Conservation (phyloP, 2,888 invertebrate species). For the Cheilosia pagana region DNA sequence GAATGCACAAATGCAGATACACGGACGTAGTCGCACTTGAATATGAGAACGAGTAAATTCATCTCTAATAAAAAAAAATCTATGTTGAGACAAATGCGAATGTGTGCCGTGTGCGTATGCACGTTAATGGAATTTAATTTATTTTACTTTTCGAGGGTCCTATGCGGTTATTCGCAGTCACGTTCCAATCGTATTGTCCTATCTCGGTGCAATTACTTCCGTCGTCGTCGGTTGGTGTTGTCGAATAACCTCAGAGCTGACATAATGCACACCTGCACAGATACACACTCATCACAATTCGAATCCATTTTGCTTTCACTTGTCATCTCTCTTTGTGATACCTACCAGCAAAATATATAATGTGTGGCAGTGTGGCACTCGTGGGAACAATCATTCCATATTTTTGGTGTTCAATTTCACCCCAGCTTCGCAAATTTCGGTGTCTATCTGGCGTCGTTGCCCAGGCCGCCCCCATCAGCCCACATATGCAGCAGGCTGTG, state of each 20-base stretch:
- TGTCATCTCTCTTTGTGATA: conserved; percentile 39
- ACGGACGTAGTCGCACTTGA: not conserved
- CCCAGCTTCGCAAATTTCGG: conserved; percentile 18
- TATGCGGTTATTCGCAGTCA: conserved; percentile 8
- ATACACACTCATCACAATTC: conserved; percentile 25
- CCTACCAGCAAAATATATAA: conserved; percentile 12
- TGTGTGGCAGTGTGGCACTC: conserved; percentile 20
- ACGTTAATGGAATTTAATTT: conserved; percentile 18
- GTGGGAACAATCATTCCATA: conserved; percentile 50
- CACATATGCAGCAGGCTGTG: conserved; percentile 30
- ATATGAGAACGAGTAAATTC: conserved; percentile 1
- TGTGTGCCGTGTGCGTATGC: not conserved
- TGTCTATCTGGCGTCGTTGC: conserved; percentile 8
- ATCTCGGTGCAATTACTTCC: conserved; percentile 19
- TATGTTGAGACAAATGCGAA: not conserved
- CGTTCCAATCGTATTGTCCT: conserved; percentile 15
- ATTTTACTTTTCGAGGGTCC: conserved; percentile 1
- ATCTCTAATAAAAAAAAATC: conserved; percentile 4
- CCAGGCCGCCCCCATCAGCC: conserved; percentile 44
- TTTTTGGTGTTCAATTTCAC: conserved; percentile 43
- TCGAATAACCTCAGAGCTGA: conserved; percentile 25
- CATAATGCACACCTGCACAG: conserved; percentile 11
- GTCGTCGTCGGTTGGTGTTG: not conserved
- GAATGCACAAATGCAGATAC: conserved; percentile 20
- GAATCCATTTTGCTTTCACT: conserved; percentile 64